Evolutionary conservation across 2,797 vertebrate species (phyloP), one percentile per base, ranked within the genome.

Genomic region (Bovichtus variegatus): DNA sequence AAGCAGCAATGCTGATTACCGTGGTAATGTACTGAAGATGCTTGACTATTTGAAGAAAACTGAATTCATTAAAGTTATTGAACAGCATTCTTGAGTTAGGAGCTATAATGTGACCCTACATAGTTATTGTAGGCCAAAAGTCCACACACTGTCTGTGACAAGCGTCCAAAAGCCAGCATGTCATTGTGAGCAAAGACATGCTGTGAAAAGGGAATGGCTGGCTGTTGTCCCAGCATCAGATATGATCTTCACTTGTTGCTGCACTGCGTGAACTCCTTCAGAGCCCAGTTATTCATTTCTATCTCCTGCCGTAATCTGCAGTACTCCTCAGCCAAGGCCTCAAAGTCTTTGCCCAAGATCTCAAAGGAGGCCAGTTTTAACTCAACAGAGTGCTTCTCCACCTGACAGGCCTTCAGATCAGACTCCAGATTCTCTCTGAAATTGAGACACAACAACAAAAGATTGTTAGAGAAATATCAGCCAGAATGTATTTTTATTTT

Each of bases 341-440:
- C 94, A 60, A 98, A 97, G 16, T 96, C 96, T 40, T 94, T 92
- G 10, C 97, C 97, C 29, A 97, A 91, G 47, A 96, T 95, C 91
- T 97, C 93, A 51, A 97, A 97, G 29, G 95, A 96, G 3, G 90
- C 89, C 71, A 97, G 92, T 18, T 94, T 94, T 2, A 91, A 86
- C 51, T 90, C 91, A 0, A 94, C 88, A 0, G 90, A 90, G 69
- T 94, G 94, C 74, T 96, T 92, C 74, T 97, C 95, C 27, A 66
- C 79, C 78, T 91, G 92, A 18, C 90, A 86, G 6, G 87, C 61
- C 63, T 79, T 91, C 71, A 96, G 84, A 47, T 96, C 93, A 0
- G 82, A 71, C 57, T 93, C 91, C 68, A 98, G 90, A 80, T 81
- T 94, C 61, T 94, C 94, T 88, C 97, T 97, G 83, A 55, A 78